A percentile compares a stretch with the other conserved stretches of the same genome.
Evolutionary conservation across 2,797 vertebrate genomes (phyloP).

Genomic region (Hyperoplus immaculatus): DNA sequence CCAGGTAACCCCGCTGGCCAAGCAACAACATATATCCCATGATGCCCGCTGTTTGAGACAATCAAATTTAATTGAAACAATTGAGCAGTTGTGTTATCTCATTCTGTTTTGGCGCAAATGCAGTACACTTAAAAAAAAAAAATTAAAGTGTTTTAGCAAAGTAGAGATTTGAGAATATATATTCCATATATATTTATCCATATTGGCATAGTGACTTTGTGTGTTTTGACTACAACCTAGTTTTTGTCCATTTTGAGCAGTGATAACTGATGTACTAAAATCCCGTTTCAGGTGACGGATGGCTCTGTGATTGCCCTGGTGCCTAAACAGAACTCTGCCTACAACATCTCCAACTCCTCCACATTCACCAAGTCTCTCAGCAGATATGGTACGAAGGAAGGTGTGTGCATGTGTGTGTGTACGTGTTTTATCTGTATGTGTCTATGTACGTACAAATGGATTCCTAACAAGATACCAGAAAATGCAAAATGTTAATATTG

Average conservation of each 20-base stretch:
- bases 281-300: constrained; percentile 90
- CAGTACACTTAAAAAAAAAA: background rate
- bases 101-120: background rate
- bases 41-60: background rate
- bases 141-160: background rate
- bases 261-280: constrained; percentile 18
- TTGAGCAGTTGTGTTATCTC: background rate
- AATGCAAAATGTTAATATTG: background rate
- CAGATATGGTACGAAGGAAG: constrained; percentile 93
- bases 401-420: constrained; percentile 67
- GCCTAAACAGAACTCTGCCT: constrained; percentile 98
- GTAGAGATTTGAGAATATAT: background rate
- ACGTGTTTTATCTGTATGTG: constrained; percentile 32
- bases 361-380: constrained; percentile 99
- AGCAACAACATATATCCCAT: constrained; percentile 1
- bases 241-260: background rate
- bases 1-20: constrained; percentile 82
- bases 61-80: background rate
- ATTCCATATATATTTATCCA: background rate
- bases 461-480: background rate
- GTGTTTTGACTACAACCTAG: background rate
- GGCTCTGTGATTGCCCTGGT: constrained; percentile 97
- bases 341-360: constrained; percentile 99
- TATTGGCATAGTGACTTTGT: background rate
- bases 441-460: background rate